These are phyloP conservation scores for Entomobrya multifasciata DNA, from an alignment of 2,888 invertebrate species.

Conservation along the genomic window DNA sequence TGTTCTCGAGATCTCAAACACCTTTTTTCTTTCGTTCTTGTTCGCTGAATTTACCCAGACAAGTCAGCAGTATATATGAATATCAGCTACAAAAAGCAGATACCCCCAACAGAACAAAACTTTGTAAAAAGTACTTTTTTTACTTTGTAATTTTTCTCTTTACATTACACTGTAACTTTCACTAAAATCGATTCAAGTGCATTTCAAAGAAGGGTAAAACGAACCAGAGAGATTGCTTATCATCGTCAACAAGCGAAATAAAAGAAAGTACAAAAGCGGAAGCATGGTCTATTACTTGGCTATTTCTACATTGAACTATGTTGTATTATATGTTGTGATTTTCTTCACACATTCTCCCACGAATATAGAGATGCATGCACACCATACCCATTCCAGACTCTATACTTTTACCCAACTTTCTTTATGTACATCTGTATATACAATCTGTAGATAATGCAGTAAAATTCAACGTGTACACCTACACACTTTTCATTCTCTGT, in stretches of 20 bases:
- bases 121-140: not conserved
- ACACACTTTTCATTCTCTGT: conserved; percentile 47
- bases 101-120: not conserved
- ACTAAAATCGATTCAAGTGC: not conserved
- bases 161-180: not conserved
- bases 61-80: not conserved
- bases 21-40: not conserved
- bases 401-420: not conserved
- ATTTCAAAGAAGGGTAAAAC: conserved; percentile 2
- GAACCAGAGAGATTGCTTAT: conserved; percentile 10
- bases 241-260: not conserved
- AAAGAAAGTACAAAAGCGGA: not conserved
- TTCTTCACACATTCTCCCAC: no score
- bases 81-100: not conserved
- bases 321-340: conserved; percentile 2
- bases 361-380: no score
- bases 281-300: not conserved
- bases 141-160: not conserved
- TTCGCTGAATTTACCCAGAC: not conserved
- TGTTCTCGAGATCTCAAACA: not conserved
- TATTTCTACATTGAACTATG: conserved; percentile 15
- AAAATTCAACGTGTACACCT: conserved; percentile 19
- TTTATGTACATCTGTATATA: not conserved
- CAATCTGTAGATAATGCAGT: not conserved
- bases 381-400: not conserved